Percentiles rank a stretch among this genome's conserved stretches.
These are phyloP conservation scores for Arctocebus calabarensis DNA, from an alignment of 2,797 vertebrate genomes.

Conservation along the genomic window DNA sequence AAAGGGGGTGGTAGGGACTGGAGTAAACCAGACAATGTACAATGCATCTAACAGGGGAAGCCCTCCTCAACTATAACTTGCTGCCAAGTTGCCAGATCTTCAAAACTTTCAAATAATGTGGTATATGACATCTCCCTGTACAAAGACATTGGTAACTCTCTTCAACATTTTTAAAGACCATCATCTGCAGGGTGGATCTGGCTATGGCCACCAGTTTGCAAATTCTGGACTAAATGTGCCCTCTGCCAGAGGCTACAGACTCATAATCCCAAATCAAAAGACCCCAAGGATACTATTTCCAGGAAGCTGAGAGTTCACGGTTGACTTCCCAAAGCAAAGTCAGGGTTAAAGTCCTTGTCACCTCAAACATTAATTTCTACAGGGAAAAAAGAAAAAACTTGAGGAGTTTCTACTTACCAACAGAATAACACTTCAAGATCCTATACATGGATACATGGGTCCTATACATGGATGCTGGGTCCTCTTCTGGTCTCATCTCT, in stretches of 20 bases:
- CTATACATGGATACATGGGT: background rate
- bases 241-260: background rate
- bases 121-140: background rate
- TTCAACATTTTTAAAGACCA: background rate
- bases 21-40: accelerated
- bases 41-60: background rate
- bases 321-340: background rate
- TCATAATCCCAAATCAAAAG: background rate
- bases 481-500: background rate
- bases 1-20: too few species aligned
- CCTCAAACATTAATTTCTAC: background rate
- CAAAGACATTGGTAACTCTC: background rate
- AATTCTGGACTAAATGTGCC: background rate
- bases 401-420: background rate
- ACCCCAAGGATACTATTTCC: background rate
- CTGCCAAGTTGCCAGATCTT: background rate
- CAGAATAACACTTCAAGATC: background rate
- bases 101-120: background rate
- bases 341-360: background rate
- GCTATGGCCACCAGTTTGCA: background rate
- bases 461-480: background rate
- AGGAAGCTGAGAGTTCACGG: too few species aligned
- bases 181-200: background rate
- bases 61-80: background rate
- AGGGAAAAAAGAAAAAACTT: background rate